Evolutionary conservation across 2,113 vertebrate species (phyloP).

Genomic region (Pedetes capensis): DNA sequence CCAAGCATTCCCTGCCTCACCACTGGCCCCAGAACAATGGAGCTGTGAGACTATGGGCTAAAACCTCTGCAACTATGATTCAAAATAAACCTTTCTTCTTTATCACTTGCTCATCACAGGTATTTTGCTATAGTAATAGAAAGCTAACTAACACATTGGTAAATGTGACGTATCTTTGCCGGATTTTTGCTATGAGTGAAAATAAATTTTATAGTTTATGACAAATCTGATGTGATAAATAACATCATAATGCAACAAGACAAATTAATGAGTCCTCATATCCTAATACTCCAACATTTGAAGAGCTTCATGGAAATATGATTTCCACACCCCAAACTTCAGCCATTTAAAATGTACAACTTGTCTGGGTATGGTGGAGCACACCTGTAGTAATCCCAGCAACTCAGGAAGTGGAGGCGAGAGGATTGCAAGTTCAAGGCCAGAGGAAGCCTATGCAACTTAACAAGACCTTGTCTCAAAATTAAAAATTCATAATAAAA

Average conservation of each 20-base stretch:
- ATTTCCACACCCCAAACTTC: neutral
- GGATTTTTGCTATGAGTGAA: neutral
- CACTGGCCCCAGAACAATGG: too few relatives aligned
- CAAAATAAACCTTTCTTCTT: too few relatives aligned
- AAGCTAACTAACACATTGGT: neutral
- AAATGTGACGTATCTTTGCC: neutral
- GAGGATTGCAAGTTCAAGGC: too few relatives aligned
- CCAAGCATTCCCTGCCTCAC: neutral
- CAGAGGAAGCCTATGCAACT: too few relatives aligned
- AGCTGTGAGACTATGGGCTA: too few relatives aligned
- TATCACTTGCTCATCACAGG: neutral
- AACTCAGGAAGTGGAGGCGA: too few relatives aligned
- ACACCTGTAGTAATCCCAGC: too few relatives aligned
- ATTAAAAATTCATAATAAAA: too few relatives aligned
- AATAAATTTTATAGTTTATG: neutral
- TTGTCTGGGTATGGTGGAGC: too few relatives aligned
- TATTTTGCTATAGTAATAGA: neutral
- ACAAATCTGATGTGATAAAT: neutral
- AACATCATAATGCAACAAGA: neutral
- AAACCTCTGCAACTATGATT: too few relatives aligned
- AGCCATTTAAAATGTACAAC: neutral
- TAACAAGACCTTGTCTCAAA: too few relatives aligned
- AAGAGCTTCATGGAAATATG: neutral
- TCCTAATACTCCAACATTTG: neutral
- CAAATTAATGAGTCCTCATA: neutral